phyloP scores from a whole-genome alignment of 2,113 vertebrate genomes.

The Alligator sinensis region DNA sequence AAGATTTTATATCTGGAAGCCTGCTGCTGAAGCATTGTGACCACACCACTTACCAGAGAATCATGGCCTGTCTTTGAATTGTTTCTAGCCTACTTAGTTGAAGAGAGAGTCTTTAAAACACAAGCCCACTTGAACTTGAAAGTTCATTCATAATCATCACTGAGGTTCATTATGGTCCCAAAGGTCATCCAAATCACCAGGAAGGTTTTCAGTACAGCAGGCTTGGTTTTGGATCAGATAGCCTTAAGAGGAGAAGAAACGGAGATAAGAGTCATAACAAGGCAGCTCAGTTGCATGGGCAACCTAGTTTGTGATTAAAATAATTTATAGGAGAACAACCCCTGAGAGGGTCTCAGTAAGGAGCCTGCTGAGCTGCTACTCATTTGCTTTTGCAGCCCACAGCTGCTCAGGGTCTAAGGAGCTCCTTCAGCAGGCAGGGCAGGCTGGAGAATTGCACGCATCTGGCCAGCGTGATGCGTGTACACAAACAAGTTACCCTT shows the following conservation, averaged over 20 bases:
- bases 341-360: background rate
- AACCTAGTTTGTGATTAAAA: background rate
- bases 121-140: background rate
- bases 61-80: background rate
- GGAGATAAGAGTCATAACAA: background rate
- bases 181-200: background rate
- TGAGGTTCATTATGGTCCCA: background rate
- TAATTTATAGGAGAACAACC: no score
- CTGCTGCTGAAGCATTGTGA: background rate
- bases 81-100: background rate
- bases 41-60: background rate
- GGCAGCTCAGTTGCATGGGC: background rate
- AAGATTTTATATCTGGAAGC: background rate
- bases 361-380: background rate
- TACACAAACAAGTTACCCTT: background rate
- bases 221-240: background rate
- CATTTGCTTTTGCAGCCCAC: background rate
- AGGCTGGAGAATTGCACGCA: no score
- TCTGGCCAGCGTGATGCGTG: background rate
- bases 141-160: background rate
- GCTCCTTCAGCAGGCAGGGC: background rate
- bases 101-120: background rate
- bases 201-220: background rate
- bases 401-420: background rate
- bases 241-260: background rate